Evolutionary conservation across 2,113 vertebrate species (phyloP).

Genomic region (Loxodonta africana): DNA sequence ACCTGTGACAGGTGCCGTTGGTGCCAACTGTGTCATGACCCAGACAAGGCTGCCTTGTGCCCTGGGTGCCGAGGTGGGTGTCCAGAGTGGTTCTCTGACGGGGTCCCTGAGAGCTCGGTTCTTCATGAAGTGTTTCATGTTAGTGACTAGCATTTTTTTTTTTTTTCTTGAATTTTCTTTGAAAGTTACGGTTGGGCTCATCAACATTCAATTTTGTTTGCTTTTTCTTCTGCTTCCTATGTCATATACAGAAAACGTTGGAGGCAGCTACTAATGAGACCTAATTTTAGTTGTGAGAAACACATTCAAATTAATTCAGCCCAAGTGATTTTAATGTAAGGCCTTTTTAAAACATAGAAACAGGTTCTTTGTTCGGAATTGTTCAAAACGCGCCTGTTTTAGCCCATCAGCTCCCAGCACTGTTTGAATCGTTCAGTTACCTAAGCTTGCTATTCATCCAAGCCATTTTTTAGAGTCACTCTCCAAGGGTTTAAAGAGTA

Average conservation of each 20-base stretch:
- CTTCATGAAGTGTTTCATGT: neutral
- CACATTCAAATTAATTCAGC: neutral
- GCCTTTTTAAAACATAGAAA: slow-evolving; percentile 19
- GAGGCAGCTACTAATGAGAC: neutral
- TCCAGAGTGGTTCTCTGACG: neutral
- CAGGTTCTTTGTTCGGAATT: neutral
- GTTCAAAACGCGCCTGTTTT: neutral
- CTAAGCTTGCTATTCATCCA: slow-evolving; percentile 68
- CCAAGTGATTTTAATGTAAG: neutral
- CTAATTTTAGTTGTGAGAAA: neutral
- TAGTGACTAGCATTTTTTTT: neutral
- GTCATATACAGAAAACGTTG: neutral
- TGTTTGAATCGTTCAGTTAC: slow-evolving; percentile 11
- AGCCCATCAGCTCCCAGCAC: neutral
- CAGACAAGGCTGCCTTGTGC: too few relatives aligned
- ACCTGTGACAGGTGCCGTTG: neutral
- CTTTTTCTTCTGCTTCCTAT: slow-evolving; percentile 15
- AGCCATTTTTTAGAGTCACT: slow-evolving; percentile 60
- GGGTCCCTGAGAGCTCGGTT: neutral
- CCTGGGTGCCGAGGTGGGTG: too few relatives aligned
- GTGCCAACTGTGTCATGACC: too few relatives aligned
- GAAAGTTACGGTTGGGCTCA: neutral
- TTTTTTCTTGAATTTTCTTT: neutral
- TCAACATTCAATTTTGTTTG: neutral
- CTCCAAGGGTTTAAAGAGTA: slow-evolving; percentile 68